Conservation (phyloP, 30 jellyfish, hydroid and myxozoan genomes). For the Hydractinia echinata region DNA sequence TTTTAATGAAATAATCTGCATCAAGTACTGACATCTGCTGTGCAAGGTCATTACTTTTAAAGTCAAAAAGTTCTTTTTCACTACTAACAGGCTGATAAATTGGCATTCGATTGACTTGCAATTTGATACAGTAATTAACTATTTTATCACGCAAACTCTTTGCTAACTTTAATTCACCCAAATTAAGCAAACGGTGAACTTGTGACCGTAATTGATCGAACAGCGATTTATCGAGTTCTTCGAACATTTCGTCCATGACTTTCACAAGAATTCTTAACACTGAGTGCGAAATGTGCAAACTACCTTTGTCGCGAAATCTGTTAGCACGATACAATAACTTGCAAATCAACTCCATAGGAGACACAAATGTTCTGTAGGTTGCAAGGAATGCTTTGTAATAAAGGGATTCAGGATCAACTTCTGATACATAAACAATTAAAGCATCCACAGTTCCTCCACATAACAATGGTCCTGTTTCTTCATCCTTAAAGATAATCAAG, state of each 20-base stretch:
- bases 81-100: slow-evolving; percentile 31
- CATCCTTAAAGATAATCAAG: slow-evolving; percentile 72
- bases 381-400: slow-evolving; percentile 92
- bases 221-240: slow-evolving; percentile 88
- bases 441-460: slow-evolving; percentile 97
- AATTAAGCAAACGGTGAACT: slow-evolving; percentile 81
- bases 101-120: slow-evolving; percentile 64
- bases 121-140: slow-evolving; percentile 77
- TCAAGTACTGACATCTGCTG: slow-evolving; percentile 91
- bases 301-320: slow-evolving; percentile 80
- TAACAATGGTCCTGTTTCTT: slow-evolving; percentile 71
- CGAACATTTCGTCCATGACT: slow-evolving; percentile 92
- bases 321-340: slow-evolving; percentile 84
- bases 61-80: slow-evolving; percentile 56
- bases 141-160: slow-evolving; percentile 78
- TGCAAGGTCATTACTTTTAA: slow-evolving; percentile 80
- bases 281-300: slow-evolving; percentile 50
- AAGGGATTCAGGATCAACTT: slow-evolving; percentile 42
- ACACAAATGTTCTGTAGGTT: slow-evolving; percentile 84
- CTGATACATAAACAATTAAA: slow-evolving; percentile 72
- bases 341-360: slow-evolving; percentile 86
- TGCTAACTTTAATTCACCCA: slow-evolving; percentile 80
- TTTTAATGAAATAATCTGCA: slow-evolving; percentile 80
- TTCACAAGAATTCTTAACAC: slow-evolving; percentile 68
- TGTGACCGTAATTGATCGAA: slow-evolving; percentile 91